Base-by-base conservation (phyloP, 2,113 vertebrate species). In the Triplophysa dalaica region DNA sequence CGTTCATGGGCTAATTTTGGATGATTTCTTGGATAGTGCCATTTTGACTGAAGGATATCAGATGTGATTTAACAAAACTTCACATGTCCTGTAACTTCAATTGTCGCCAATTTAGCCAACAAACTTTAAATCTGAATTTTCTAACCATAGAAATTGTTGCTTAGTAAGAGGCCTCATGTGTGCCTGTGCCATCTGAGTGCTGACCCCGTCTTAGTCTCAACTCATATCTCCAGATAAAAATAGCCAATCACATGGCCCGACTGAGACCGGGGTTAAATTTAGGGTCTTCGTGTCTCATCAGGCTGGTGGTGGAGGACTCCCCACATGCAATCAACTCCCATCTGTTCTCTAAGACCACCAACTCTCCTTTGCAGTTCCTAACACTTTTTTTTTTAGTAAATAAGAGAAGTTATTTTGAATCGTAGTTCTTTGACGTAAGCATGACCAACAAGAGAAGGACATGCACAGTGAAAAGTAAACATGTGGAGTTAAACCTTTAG, bases 161-260 rank as follows among this genome's bases (percentile, higher is more conserved):
- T 21, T 41, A 17, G 11, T 62, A 11, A 63, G 33, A 69, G 82
- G 85, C 85, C 86, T 86, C 76, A 64, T 64, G 87, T 81, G 64
- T 63, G 87, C 33, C 7, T 84, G 86, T 83, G 86, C 88, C 88
- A 90, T 90, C 85, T 88, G 89, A 88, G 79, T 88, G 87, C 86
- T 89, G 87, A 85, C 76, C 81, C 86, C 85, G 87, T 84, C 86
- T 81, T 82, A 72, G 84, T 86, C 85, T 88, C 84, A 82, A 84
- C 83, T 88, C 85, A 85, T 89, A 90, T 89, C 89, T 85, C 82
- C 84, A 64, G 64, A 86, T 88, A 87, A 85, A 93, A 93, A 93
- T 93, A 93, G 88, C 86, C 80, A 87, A 91, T 91, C 92, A 91
- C 90, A 92, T 93, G 90, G 87, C 82, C 79, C 78, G 83, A 85